A percentile compares a stretch with the other conserved stretches of the same genome.
These are phyloP conservation scores for Brenthis daphne DNA, from an alignment of 2,888 invertebrate species.

Conservation along the genomic window DNA sequence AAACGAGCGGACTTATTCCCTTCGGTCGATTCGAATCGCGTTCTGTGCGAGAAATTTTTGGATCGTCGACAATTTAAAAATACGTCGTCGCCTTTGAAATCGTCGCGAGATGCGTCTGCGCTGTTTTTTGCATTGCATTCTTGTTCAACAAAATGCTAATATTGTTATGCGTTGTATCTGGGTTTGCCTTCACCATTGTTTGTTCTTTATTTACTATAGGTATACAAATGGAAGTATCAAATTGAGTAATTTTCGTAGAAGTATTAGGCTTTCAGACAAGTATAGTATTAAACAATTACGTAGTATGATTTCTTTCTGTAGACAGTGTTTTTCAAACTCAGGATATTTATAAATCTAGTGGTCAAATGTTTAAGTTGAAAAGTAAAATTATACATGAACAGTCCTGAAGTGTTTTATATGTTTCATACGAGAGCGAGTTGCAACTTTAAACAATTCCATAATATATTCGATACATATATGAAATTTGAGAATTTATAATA, in stretches of 20 bases:
- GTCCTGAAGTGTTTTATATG: background rate
- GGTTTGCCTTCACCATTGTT: slow-evolving; percentile 1
- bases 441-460: background rate
- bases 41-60: slow-evolving; percentile 56
- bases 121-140: slow-evolving; percentile 50
- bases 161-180: slow-evolving; percentile 18
- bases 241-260: background rate
- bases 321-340: no score
- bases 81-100: slow-evolving; percentile 44
- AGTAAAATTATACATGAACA: no score
- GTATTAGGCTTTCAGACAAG: background rate
- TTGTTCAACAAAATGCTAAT: slow-evolving; percentile 37
- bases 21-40: slow-evolving; percentile 53
- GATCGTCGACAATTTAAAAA: slow-evolving; percentile 54
- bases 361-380: background rate
- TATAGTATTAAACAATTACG: no score
- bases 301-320: no score
- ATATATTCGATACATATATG: slow-evolving; percentile 18
- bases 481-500: slow-evolving; percentile 32
- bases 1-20: slow-evolving; percentile 66
- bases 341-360: no score
- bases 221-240: background rate
- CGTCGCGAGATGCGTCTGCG: slow-evolving; percentile 43
- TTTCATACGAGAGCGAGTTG: background rate
- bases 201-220: background rate